A percentile compares a stretch with the other conserved stretches of the same genome.
Conservation (phyloP, 2,888 invertebrate species). For the Dorcus hopei region DNA sequence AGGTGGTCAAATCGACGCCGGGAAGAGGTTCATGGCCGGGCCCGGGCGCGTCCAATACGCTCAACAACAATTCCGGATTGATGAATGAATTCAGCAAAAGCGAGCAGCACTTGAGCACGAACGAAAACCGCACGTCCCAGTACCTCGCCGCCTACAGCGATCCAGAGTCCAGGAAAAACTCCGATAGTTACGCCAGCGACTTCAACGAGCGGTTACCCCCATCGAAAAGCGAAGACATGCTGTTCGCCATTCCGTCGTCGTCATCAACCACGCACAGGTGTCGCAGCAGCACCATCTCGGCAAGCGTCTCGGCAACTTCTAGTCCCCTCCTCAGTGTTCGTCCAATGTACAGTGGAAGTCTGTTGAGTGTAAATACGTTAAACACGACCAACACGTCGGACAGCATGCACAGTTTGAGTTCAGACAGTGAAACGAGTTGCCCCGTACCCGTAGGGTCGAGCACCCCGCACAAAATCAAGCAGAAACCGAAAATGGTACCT, state of each 20-base stretch:
- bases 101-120: conserved; percentile 68
- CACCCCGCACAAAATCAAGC: conserved; percentile 47
- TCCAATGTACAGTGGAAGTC: conserved; percentile 60
- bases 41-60: conserved; percentile 60
- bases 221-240: conserved; percentile 76
- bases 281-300: conserved; percentile 53
- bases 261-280: conserved; percentile 19
- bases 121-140: conserved; percentile 54
- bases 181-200: conserved; percentile 43
- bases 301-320: conserved; percentile 63
- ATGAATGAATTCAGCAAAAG: conserved; percentile 73
- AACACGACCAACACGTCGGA: conserved; percentile 59
- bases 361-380: conserved; percentile 61
- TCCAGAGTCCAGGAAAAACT: conserved; percentile 44
- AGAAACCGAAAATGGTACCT: conserved; percentile 57
- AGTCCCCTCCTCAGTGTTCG: conserved; percentile 66
- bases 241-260: conserved; percentile 46
- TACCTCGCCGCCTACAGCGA: conserved; percentile 55
- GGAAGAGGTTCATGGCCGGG: conserved; percentile 86
- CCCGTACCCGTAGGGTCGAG: conserved; percentile 54
- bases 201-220: conserved; percentile 61
- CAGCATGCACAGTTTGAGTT: conserved; percentile 65
- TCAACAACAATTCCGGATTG: conserved; percentile 47
- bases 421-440: conserved; percentile 59
- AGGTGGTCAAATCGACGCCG: conserved; percentile 71